phyloP scores from a whole-genome alignment of 2,797 vertebrate genomes.

The Simalia tracyae region DNA sequence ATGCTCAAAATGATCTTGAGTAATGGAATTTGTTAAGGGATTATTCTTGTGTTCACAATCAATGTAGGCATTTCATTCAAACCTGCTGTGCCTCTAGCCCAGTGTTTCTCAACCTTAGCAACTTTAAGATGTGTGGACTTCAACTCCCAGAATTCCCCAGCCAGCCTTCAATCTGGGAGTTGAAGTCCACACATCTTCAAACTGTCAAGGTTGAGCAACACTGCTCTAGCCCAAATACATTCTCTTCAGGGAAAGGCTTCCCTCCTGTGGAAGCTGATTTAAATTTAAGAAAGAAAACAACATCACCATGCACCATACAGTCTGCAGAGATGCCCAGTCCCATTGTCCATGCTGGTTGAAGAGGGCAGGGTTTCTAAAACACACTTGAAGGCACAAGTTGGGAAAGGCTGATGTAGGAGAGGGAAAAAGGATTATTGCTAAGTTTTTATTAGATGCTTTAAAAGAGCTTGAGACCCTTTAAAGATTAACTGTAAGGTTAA shows the following conservation, averaged over 20 bases:
- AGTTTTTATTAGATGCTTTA: not conserved
- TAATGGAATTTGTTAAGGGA: not conserved
- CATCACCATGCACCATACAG: not conserved
- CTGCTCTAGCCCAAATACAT: conserved; percentile 6
- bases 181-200: no score
- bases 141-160: no score
- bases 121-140: not conserved
- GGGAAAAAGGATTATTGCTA: not conserved
- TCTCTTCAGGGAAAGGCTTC: conserved; percentile 51
- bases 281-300: conserved; percentile 33
- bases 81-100: not conserved
- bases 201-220: no score
- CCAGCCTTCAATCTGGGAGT: no score
- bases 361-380: not conserved
- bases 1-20: not conserved
- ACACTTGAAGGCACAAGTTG: not conserved
- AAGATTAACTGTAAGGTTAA: not conserved
- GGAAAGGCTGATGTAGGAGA: not conserved
- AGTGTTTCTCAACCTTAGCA: conserved; percentile 13
- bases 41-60: not conserved
- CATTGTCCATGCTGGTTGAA: not conserved
- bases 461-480: not conserved
- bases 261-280: conserved; percentile 53
- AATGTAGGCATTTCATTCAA: conserved; percentile 6
- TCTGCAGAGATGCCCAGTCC: not conserved